These are phyloP conservation scores for Pocillopora grandis DNA, from an alignment of 92 coral and sea anemone species.

Conservation along the genomic window DNA sequence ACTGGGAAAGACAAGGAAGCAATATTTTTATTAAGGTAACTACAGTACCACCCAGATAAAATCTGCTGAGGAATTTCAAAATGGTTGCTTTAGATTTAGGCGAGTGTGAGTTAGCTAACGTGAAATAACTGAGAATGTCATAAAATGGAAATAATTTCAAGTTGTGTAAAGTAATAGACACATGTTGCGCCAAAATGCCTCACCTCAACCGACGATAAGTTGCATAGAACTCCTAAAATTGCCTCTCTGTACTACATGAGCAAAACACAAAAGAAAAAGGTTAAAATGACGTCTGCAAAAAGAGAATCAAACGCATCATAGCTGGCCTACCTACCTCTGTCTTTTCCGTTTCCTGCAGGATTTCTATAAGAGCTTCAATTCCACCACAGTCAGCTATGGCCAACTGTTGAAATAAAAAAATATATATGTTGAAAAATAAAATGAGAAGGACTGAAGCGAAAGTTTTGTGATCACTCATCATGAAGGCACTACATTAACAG, in stretches of 20 bases:
- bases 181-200: not conserved
- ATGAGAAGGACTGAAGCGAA: too few species aligned
- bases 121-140: too few species aligned
- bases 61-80: not conserved
- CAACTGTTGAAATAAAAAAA: conserved; percentile 45
- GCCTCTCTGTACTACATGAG: conserved; percentile 78
- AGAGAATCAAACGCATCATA: not conserved
- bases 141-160: too few species aligned
- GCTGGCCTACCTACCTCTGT: conserved; percentile 61
- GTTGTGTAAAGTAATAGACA: not conserved
- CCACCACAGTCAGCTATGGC: conserved; percentile 94
- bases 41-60: not conserved
- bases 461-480: too few species aligned
- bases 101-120: too few species aligned
- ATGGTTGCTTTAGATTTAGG: too few species aligned
- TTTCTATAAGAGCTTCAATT: conserved; percentile 74
- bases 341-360: conserved; percentile 84
- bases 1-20: conserved; percentile 41
- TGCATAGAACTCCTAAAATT: conserved; percentile 76
- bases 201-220: conserved; percentile 88
- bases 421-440: too few species aligned
- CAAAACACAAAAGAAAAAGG: not conserved
- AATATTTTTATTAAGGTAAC: not conserved
- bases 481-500: too few species aligned
- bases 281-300: not conserved